phyloP scores from a whole-genome alignment of 2,888 invertebrate species.

The Coleophora deauratella region DNA sequence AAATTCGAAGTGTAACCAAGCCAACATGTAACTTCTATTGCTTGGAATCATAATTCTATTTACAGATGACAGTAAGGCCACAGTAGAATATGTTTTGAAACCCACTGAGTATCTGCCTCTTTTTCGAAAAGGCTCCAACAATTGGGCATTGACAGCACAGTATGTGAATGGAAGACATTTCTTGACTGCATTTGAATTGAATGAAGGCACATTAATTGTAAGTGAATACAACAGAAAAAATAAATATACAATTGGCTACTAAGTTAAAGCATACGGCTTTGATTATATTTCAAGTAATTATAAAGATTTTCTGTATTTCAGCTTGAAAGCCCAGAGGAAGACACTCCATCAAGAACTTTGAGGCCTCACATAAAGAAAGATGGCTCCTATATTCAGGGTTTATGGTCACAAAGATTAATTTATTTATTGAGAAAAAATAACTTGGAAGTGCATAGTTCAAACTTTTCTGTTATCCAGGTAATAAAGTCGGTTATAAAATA shows the following conservation, averaged over 20 bases:
- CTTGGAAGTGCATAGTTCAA: slow-evolving; percentile 61
- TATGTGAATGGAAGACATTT: slow-evolving; percentile 69
- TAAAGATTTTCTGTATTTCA: slow-evolving; percentile 19
- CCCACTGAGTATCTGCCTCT: slow-evolving; percentile 57
- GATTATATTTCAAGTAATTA: too few species aligned
- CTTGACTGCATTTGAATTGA: slow-evolving; percentile 62
- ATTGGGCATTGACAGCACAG: slow-evolving; percentile 63
- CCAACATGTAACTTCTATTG: too few species aligned
- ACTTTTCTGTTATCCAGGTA: slow-evolving; percentile 58
- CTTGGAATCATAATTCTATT: slow-evolving; percentile 1
- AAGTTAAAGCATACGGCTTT: too few species aligned
- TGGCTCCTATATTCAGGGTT: slow-evolving; percentile 48
- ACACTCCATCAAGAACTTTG: slow-evolving; percentile 51
- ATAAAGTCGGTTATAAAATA: slow-evolving; percentile 7
- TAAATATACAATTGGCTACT: too few species aligned
- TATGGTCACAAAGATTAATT: slow-evolving; percentile 62
- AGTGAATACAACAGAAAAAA: too few species aligned
- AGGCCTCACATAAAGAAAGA: slow-evolving; percentile 55
- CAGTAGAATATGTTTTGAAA: slow-evolving; percentile 57
- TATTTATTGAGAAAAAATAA: slow-evolving; percentile 56
- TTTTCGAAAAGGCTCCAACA: slow-evolving; percentile 56
- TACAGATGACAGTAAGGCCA: slow-evolving; percentile 52
- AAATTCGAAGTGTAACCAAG: too few species aligned
- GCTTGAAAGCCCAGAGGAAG: slow-evolving; percentile 65
- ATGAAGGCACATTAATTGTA: slow-evolving; percentile 64